Percentiles rank a stretch among this genome's conserved stretches.
These are phyloP conservation scores for Baronia brevicornis DNA, from an alignment of 2,888 invertebrate species.

Conservation along the genomic window DNA sequence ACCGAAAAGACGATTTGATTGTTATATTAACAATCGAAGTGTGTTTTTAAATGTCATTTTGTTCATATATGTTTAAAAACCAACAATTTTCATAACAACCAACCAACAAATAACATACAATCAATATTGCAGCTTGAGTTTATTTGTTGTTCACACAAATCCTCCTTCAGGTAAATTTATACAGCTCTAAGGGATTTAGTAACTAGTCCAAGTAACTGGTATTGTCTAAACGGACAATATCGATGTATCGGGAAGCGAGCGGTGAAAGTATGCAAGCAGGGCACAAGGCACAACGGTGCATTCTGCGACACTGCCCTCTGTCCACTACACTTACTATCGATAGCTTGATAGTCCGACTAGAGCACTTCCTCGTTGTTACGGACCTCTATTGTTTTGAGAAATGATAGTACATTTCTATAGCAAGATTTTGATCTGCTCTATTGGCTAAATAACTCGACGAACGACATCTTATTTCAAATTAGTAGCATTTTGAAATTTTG, in stretches of 20 bases:
- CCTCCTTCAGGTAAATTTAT: not conserved
- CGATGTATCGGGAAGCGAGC: conserved; percentile 50
- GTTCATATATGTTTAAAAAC: too few species aligned
- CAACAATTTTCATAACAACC: too few species aligned
- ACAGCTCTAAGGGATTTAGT: conserved; percentile 19
- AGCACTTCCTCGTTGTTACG: conserved; percentile 35
- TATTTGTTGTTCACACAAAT: too few species aligned
- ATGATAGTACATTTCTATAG: conserved; percentile 23
- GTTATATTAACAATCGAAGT: too few species aligned
- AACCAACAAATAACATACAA: too few species aligned
- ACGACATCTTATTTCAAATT: conserved; percentile 20
- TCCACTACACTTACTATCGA: conserved; percentile 45
- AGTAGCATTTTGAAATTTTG: too few species aligned
- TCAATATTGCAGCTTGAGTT: too few species aligned
- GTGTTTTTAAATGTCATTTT: too few species aligned
- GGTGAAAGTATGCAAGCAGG: conserved; percentile 69
- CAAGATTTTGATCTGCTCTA: conserved; percentile 15
- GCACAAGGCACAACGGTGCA: conserved; percentile 51
- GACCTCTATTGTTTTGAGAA: conserved; percentile 33
- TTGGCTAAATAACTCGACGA: conserved; percentile 12
- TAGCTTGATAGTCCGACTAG: conserved; percentile 28
- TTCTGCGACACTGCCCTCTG: conserved; percentile 62
- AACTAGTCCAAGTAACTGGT: conserved; percentile 28
- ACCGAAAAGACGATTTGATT: too few species aligned
- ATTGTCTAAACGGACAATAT: conserved; percentile 39